A percentile compares a stretch with the other conserved stretches of the same genome.
Evolutionary conservation across 2,888 invertebrate genomes (phyloP).

Genomic region (Oasisia sp.): DNA sequence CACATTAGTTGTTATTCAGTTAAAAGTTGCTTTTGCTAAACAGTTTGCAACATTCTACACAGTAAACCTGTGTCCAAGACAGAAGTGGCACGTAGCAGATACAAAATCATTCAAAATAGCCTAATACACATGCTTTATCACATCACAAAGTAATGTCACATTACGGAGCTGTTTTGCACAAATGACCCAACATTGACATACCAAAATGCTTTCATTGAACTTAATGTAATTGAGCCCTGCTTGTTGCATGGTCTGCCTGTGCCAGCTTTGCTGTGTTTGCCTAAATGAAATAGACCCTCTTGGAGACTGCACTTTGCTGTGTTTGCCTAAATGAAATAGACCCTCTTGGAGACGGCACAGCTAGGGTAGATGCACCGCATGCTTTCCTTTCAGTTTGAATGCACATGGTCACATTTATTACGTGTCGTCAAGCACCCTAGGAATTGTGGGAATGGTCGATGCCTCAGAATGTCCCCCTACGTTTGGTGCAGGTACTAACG

Average conservation of each 20-base stretch:
- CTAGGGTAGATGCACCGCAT: neutral
- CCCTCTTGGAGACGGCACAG: neutral
- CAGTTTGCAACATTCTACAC: no score
- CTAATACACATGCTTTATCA: no score
- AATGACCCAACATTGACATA: neutral
- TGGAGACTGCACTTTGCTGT: neutral
- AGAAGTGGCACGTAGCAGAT: no score
- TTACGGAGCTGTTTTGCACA: neutral
- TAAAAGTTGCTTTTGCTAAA: no score
- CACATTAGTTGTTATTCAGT: no score
- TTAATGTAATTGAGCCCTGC: neutral
- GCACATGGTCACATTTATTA: constrained; percentile 54
- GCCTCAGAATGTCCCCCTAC: constrained; percentile 64
- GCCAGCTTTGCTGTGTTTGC: neutral
- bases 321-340: neutral
- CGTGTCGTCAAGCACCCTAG: constrained; percentile 50
- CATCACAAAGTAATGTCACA: no score
- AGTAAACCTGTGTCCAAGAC: no score
- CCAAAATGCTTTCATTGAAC: neutral
- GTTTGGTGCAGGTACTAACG: constrained; percentile 56
- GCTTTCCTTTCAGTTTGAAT: constrained; percentile 31
- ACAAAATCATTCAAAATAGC: no score
- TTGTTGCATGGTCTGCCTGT: neutral
- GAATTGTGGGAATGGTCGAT: constrained; percentile 61
- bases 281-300: neutral